Evolutionary conservation across 2,113 vertebrate genomes (phyloP), one percentile per base, ranked within the genome.

Genomic region (Gadus chalcogrammus): DNA sequence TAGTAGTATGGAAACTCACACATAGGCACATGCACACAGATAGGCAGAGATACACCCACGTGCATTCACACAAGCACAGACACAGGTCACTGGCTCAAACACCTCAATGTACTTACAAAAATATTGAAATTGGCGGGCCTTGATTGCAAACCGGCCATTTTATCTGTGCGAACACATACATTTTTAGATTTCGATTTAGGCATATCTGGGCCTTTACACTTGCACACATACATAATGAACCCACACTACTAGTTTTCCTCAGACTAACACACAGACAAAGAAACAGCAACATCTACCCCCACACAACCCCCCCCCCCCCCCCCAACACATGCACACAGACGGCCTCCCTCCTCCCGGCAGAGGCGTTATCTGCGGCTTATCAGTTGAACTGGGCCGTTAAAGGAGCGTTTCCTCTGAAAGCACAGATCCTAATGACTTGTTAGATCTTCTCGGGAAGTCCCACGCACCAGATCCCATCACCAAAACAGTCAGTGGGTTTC

Each of bases 321-420:
- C n/a, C n/a, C n/a, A 62, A 5, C 22, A 62, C 18, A 62, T 4
- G 18, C 18, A 62, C 12, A 27, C 22, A 27, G 60, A 58, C 17
- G n/a, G 5, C 61, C 13, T 62, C n/a, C 6, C 18, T 70, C 53
- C 68, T 61, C 70, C 63, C 52, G 15, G 66, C 65, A 12, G n/a
- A 74, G 63, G 67, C 73, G 77, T 74, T 82, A 86, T 87, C 76
- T 75, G 55, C 28, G 79, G 59, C 78, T 80, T 80, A 84, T 89
- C 82, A 69, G 48, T 80, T 64, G 72, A 86, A 87, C 76, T 80
- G 69, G 74, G 78, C 72, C 67, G 76, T 81, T 71, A 66, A 68
- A 63, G 74, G 78, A 65, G 61, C 65, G 74, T 85, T 90, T 91
- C 82, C 86, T 88, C 72, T 59, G 5, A 73, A 64, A 82, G 65